Base-by-base conservation (phyloP, 1,140 invertebrate species). In the Zaprionus camerounensis region DNA sequence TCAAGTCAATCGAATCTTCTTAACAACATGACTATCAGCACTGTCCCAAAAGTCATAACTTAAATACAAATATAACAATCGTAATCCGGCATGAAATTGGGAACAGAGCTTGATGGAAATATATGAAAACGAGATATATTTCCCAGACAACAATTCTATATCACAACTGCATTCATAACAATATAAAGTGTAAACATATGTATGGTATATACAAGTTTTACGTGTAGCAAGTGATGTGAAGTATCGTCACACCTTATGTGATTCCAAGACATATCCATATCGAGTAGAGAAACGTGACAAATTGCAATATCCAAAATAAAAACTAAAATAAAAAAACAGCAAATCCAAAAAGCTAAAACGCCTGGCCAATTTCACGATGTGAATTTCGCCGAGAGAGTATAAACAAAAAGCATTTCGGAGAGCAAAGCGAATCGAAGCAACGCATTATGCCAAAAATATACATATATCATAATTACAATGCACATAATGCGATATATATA, bases 351-450 rank as follows among this genome's bases (percentile, higher is more conserved):
- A 58, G 2, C 38, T 22, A 56, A 64, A 67, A 55, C 63, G 59
- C 63, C 78, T 91, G 90, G 76, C 87, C 73, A 92, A 90, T 73
- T 92, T 91, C 78, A 87, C 90, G 41, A 62, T 62, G 79, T 91
- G 88, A 81, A 85, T 71, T 76, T 81, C 76, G 86, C 81, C 77
- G 78, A 77, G 58, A 82, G 58, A 78, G 53, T 58, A 41, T 71
- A 59, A 65, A 55, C 20, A 64, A 66, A 75, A 79, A 51, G 49
- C 58, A 55, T 78, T 75, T 84, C 73, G 81, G 78, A 81, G 68
- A 62, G 81, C 63, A 81, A 46, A 51, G 71, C 61, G 61, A 74
- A 73, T 56, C 58, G 72, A 77, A 31, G 41, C 44, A 62, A 53
- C 38, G 22, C 34, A 66, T 67, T 36, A 66, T 17, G 26, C 41